Conservation (phyloP, 2,113 vertebrate genomes). For the Neofelis nebulosa region DNA sequence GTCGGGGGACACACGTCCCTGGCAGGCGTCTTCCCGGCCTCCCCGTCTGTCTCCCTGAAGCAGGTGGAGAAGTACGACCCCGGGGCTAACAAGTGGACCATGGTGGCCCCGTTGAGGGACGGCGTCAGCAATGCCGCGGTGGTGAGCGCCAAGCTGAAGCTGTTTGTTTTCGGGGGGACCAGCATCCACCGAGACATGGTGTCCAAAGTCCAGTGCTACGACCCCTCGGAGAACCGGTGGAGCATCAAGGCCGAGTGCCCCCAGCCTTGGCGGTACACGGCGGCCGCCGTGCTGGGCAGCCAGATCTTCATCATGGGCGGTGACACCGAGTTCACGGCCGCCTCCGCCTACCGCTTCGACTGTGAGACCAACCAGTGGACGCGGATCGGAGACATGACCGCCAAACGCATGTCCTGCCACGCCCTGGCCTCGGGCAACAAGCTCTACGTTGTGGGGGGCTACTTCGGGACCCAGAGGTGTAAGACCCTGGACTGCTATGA, state of each 20-base stretch:
- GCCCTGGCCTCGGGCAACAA: conserved; percentile 96
- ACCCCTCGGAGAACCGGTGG: conserved; percentile 93
- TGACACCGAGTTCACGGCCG: conserved; percentile 95
- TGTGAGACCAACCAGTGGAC: conserved; percentile 95
- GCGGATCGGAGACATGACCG: conserved; percentile 95
- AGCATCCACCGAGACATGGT: conserved; percentile 95
- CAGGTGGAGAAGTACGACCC: conserved; percentile 95
- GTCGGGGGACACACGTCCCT: conserved; percentile 96
- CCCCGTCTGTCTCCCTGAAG: conserved; percentile 94
- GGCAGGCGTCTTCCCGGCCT: conserved; percentile 93
- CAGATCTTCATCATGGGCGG: conserved; percentile 99
- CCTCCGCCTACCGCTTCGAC: conserved; percentile 95
- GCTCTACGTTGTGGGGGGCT: conserved; percentile 96
- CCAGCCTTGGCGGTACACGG: conserved; percentile 96
- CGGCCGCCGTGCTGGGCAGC: conserved; percentile 93
- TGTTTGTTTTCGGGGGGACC: conserved; percentile 95
- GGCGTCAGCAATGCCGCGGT: conserved; percentile 97
- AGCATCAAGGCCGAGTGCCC: conserved; percentile 94
- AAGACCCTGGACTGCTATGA: conserved; percentile 98
- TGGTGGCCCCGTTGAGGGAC: conserved; percentile 94
- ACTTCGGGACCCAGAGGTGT: conserved; percentile 96
- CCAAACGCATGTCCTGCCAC: conserved; percentile 97
- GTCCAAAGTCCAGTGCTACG: conserved; percentile 95
- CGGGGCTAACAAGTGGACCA: conserved; percentile 92
- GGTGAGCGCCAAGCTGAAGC: conserved; percentile 94